Percentiles rank a stretch among this genome's conserved stretches.
Evolutionary conservation across 2,797 vertebrate species (phyloP).

Genomic region (Melanotaenia pygmaea): DNA sequence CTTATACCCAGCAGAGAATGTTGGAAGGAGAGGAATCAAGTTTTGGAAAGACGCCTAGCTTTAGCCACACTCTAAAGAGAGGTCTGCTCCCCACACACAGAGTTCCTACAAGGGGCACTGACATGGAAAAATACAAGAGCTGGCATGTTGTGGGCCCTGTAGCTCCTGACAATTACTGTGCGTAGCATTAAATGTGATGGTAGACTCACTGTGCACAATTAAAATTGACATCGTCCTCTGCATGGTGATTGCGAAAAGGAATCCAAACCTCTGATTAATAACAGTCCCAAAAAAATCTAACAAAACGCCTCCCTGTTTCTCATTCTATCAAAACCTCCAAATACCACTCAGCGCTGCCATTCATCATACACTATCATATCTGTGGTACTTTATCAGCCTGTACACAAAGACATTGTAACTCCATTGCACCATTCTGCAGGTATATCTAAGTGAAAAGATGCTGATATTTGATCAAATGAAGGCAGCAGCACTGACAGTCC

Average conservation of each 20-base stretch:
- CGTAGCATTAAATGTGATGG: constrained; percentile 47
- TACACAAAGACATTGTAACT: constrained; percentile 45
- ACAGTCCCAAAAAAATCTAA: constrained; percentile 18
- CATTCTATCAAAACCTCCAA: constrained; percentile 50
- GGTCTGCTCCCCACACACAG: constrained; percentile 73
- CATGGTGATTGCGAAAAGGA: background rate
- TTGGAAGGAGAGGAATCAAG: constrained; percentile 46
- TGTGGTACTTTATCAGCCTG: constrained; percentile 46
- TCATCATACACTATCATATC: constrained; percentile 37
- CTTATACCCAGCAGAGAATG: constrained; percentile 69
- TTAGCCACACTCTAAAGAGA: constrained; percentile 67
- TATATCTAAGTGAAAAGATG: constrained; percentile 61
- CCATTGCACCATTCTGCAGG: constrained; percentile 46
- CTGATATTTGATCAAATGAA: constrained; percentile 75
- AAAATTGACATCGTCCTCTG: constrained; percentile 27
- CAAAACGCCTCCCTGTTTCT: constrained; percentile 45
- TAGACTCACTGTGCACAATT: constrained; percentile 41
- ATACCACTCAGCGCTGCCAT: constrained; percentile 35
- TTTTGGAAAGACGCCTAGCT: constrained; percentile 76
- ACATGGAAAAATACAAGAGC: constrained; percentile 80
- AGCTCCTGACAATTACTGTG: constrained; percentile 58
- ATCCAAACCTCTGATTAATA: constrained; percentile 30
- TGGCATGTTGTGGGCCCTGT: constrained; percentile 72
- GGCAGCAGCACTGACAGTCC: constrained; percentile 65
- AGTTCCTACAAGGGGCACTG: constrained; percentile 70